A percentile compares a stretch with the other conserved stretches of the same genome.
These are phyloP conservation scores for Pomatorhinus ruficollis DNA, from an alignment of 2,113 vertebrate species.

Conservation along the genomic window DNA sequence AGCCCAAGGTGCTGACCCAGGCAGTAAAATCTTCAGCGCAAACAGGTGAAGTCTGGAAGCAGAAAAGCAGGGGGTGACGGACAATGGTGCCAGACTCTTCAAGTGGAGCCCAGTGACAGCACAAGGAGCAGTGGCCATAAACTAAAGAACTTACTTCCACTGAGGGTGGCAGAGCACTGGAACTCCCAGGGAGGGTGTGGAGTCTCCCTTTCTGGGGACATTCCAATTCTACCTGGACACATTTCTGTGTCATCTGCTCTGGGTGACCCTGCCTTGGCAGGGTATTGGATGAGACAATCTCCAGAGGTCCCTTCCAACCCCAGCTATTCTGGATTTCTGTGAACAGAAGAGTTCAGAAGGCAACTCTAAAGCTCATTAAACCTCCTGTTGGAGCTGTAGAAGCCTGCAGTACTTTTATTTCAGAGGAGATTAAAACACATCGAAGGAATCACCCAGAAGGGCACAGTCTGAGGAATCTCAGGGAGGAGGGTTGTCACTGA, in stretches of 20 bases:
- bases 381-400: neutral
- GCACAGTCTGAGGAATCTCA: neutral
- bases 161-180: neutral
- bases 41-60: neutral
- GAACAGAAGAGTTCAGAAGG: neutral
- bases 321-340: neutral
- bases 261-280: neutral
- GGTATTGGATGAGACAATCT: neutral
- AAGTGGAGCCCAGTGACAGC: neutral
- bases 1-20: neutral
- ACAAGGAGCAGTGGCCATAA: neutral
- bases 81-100: neutral
- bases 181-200: neutral
- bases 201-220: neutral
- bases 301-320: neutral
- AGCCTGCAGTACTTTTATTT: neutral
- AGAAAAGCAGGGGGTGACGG: neutral
- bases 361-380: neutral
- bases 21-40: neutral
- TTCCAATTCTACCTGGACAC: neutral
- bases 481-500: neutral
- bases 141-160: neutral
- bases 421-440: neutral
- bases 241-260: neutral
- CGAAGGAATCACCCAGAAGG: accelerated